Percentiles rank a stretch among this genome's conserved stretches.
phyloP scores from a whole-genome alignment of 2,888 invertebrate species.

The Enchytraeus crypticus region DNA sequence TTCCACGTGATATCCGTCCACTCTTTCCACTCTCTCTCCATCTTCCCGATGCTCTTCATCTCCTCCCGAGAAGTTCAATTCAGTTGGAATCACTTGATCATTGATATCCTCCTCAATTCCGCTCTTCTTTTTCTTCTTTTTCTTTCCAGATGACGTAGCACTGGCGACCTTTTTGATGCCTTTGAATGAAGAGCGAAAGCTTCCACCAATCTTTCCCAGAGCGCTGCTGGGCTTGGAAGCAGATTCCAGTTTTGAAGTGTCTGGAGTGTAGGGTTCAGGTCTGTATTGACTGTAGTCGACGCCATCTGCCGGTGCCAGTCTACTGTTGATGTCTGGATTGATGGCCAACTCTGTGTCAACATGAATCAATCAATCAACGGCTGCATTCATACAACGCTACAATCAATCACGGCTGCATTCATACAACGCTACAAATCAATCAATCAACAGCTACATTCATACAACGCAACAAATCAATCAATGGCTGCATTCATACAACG shows the following conservation, averaged over 20 bases:
- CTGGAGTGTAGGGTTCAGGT: too few relatives aligned
- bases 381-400: too few relatives aligned
- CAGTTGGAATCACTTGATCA: not conserved
- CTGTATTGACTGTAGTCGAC: not conserved
- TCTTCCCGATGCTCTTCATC: too few relatives aligned
- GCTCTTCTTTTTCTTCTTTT: conserved; percentile 9
- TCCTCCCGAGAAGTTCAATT: too few relatives aligned
- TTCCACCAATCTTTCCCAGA: not conserved
- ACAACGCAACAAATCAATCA: not conserved
- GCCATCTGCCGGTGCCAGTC: not conserved
- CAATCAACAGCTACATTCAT: too few relatives aligned
- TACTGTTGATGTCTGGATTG: conserved; percentile 3
- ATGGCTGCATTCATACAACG: too few relatives aligned
- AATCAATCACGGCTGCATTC: too few relatives aligned
- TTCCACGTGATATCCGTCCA: too few relatives aligned
- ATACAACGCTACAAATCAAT: too few relatives aligned
- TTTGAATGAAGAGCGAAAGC: not conserved
- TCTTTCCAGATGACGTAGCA: not conserved
- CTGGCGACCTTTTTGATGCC: not conserved
- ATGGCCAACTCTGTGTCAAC: not conserved
- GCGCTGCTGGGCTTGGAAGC: not conserved
- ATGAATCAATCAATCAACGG: not conserved
- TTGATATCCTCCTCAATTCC: not conserved
- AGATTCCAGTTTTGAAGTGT: too few relatives aligned
- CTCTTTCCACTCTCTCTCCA: too few relatives aligned